Evolutionary conservation across 2,797 vertebrate species (phyloP).

Genomic region (Paedocypris micromegethes): DNA sequence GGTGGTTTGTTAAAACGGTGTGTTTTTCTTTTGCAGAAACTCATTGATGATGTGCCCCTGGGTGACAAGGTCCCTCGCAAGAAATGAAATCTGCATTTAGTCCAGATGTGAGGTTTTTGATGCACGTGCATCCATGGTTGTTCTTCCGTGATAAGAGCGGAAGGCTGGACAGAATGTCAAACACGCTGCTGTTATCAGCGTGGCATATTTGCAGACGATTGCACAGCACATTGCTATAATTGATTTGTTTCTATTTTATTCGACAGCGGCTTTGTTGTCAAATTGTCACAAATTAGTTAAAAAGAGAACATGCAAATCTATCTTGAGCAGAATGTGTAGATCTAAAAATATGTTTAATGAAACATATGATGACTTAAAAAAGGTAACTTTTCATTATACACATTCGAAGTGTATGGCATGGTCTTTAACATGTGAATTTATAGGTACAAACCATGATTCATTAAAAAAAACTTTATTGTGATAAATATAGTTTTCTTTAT

Average conservation of each 20-base stretch:
- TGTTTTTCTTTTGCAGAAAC: constrained; percentile 56
- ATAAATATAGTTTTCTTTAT: background rate
- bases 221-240: constrained; percentile 12
- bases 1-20: background rate
- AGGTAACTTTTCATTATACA: too few relatives aligned
- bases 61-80: constrained; percentile 73
- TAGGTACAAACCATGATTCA: constrained; percentile 10
- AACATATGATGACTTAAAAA: too few relatives aligned
- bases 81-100: constrained; percentile 51
- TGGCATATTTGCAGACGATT: constrained; percentile 17
- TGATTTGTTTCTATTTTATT: constrained; percentile 2
- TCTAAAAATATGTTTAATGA: too few relatives aligned
- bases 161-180: background rate
- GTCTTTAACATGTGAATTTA: background rate
- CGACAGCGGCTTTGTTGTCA: constrained; percentile 2
- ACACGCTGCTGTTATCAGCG: constrained; percentile 13
- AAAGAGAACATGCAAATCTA: too few relatives aligned
- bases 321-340: too few relatives aligned
- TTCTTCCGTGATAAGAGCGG: background rate
- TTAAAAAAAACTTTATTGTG: constrained; percentile 25
- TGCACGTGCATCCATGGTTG: background rate
- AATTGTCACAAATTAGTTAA: background rate
- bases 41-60: constrained; percentile 67
- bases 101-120: background rate
- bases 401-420: background rate